These are phyloP conservation scores for Lochmaea capreae DNA, from an alignment of 2,888 invertebrate genomes.

Conservation along the genomic window DNA sequence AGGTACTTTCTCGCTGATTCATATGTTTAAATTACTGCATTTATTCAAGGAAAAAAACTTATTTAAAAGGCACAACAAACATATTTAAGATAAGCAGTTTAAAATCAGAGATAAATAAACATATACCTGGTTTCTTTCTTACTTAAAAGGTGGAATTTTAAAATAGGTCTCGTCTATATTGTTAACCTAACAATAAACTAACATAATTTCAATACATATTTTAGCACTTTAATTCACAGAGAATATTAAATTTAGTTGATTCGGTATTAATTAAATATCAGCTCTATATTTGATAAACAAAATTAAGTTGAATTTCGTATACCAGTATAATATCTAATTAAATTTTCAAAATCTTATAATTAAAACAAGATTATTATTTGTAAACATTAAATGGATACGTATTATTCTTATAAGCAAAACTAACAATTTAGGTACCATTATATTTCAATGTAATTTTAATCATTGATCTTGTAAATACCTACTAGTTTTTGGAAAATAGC, in stretches of 20 bases:
- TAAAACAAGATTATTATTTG: background rate
- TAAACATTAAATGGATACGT: too few relatives aligned
- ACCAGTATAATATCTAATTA: background rate
- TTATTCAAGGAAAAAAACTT: background rate
- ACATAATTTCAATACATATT: background rate
- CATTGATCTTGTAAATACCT: too few relatives aligned
- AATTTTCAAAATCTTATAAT: background rate
- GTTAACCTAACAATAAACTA: background rate
- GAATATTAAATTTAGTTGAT: too few relatives aligned
- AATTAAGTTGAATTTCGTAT: background rate
- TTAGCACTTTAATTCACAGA: background rate
- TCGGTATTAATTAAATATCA: background rate
- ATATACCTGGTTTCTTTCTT: background rate
- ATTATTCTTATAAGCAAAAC: too few relatives aligned
- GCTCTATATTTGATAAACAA: background rate
- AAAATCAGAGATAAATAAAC: background rate
- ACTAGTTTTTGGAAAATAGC: too few relatives aligned
- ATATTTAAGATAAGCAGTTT: background rate
- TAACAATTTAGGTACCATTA: too few relatives aligned
- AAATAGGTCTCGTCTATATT: background rate
- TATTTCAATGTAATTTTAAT: too few relatives aligned
- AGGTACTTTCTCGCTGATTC: conserved; percentile 11
- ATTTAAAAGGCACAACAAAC: background rate
- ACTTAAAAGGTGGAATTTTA: background rate
- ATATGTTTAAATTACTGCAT: background rate